These are phyloP conservation scores for Myathropa florea DNA, from an alignment of 2,888 invertebrate species.

Conservation along the genomic window DNA sequence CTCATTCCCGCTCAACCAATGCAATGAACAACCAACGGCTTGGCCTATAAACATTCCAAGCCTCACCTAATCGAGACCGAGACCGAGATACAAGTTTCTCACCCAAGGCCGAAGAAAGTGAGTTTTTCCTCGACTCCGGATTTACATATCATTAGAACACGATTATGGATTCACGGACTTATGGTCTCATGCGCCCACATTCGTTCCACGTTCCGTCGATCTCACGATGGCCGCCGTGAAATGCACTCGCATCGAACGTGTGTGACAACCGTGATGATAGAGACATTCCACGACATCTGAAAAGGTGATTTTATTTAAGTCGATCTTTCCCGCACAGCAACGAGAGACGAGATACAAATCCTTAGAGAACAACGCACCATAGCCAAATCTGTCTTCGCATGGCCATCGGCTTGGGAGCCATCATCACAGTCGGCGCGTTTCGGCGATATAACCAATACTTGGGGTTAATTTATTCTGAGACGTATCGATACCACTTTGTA, in stretches of 20 bases:
- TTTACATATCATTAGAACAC: not conserved
- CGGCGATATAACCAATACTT: conserved; percentile 12
- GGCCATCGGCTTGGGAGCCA: no score
- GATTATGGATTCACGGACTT: not conserved
- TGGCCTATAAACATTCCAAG: not conserved
- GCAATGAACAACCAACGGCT: not conserved
- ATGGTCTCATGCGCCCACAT: not conserved
- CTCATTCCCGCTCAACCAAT: not conserved
- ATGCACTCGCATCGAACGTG: no score
- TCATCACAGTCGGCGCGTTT: conserved; percentile 36
- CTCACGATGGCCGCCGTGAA: not conserved
- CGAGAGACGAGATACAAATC: not conserved
- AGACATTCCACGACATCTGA: not conserved
- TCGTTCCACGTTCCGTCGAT: not conserved
- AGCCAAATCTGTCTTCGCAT: not conserved
- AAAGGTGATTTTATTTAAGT: not conserved
- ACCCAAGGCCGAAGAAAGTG: not conserved
- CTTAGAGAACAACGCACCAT: not conserved
- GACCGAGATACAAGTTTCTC: not conserved
- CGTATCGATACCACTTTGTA: conserved; percentile 51
- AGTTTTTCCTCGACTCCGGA: not conserved
- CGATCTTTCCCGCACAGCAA: no score
- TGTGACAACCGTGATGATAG: not conserved
- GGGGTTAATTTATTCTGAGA: conserved; percentile 59
- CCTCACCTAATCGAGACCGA: not conserved